Evolutionary conservation across 1,140 invertebrate species (phyloP).

Genomic region (Rhopalosiphum maidis): DNA sequence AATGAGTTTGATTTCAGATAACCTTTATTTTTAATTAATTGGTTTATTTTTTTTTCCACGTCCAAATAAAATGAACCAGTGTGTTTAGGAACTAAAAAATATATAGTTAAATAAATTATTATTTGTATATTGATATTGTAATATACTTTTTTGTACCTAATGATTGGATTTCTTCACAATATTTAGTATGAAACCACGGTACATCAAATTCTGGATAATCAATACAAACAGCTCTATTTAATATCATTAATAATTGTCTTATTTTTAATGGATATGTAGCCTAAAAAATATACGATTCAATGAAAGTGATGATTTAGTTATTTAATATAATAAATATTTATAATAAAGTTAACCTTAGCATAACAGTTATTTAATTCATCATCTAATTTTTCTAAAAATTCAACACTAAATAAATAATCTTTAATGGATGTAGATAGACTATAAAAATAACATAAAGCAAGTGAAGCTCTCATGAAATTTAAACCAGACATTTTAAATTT

Average conservation of each 20-base stretch:
- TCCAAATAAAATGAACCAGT: conserved; percentile 62
- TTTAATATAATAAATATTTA: conserved; percentile 5
- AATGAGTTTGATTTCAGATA: conserved; percentile 58
- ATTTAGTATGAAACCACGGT: conserved; percentile 73
- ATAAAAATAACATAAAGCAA: conserved; percentile 61
- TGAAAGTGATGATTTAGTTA: not conserved
- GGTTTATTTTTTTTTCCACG: conserved; percentile 60
- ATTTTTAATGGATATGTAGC: conserved; percentile 66
- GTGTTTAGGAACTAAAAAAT: conserved; percentile 61
- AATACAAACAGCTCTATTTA: conserved; percentile 71
- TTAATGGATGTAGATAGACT: conserved; percentile 60
- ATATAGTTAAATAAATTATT: conserved; percentile 38
- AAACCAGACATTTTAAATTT: conserved; percentile 60
- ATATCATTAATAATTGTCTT: conserved; percentile 67
- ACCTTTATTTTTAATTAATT: conserved; percentile 57
- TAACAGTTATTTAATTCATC: conserved; percentile 61
- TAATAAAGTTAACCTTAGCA: conserved; percentile 59
- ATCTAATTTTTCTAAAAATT: conserved; percentile 62
- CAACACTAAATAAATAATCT: conserved; percentile 62
- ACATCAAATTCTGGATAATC: conserved; percentile 69
- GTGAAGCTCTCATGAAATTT: conserved; percentile 60
- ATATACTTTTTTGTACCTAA: conserved; percentile 58
- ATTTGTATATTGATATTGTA: conserved; percentile 28
- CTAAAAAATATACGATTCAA: conserved; percentile 61
- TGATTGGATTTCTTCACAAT: conserved; percentile 64